Evolutionary conservation across 2,888 invertebrate species (phyloP).

Genomic region (Lomographa bimaculata): DNA sequence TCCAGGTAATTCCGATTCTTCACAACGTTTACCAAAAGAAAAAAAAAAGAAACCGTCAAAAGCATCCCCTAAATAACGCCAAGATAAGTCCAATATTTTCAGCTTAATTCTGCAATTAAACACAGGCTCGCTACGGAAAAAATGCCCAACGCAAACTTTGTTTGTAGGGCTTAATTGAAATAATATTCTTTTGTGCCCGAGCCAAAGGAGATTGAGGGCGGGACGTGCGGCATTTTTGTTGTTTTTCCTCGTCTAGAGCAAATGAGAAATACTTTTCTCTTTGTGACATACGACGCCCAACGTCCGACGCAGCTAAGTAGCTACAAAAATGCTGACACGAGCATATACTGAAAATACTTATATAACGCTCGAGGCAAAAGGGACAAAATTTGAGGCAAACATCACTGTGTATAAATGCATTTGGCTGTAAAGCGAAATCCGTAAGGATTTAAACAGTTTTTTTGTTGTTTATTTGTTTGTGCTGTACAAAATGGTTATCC

Average conservation of each 20-base stretch:
- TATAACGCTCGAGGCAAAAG: not conserved
- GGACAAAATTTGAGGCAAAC: not conserved
- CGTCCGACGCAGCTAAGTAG: slow-evolving; percentile 53
- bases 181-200: slow-evolving; percentile 71
- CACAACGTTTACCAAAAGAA: slow-evolving; percentile 20
- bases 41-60: slow-evolving; percentile 30
- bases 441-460: no score
- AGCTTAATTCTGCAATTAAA: slow-evolving; percentile 46
- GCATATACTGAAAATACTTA: no score
- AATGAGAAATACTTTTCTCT: slow-evolving; percentile 76
- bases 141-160: slow-evolving; percentile 46
- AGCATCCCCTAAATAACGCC: slow-evolving; percentile 30
- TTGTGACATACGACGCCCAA: slow-evolving; percentile 67
- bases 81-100: slow-evolving; percentile 37
- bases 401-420: no score
- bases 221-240: slow-evolving; percentile 62
- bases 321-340: slow-evolving; percentile 39
- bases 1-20: slow-evolving; percentile 13
- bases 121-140: slow-evolving; percentile 43
- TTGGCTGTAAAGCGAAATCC: no score
- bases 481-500: no score
- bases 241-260: slow-evolving; percentile 60
- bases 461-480: no score
- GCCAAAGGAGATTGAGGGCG: slow-evolving; percentile 67
- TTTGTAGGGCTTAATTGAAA: slow-evolving; percentile 67